Conservation (phyloP, 2,797 vertebrate species). For the Mastacembelus armatus region DNA sequence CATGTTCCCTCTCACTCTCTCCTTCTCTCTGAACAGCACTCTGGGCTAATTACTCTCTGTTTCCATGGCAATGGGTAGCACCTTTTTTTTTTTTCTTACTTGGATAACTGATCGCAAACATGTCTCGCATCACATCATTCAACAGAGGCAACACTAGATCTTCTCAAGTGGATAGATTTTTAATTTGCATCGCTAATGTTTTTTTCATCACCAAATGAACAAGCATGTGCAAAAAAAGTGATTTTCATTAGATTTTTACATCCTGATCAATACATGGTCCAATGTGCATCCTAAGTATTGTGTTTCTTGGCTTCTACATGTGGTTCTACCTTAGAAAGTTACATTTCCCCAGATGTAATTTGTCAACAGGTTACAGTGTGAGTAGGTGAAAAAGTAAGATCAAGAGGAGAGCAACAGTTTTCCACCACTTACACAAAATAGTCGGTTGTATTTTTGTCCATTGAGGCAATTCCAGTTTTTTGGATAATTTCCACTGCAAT, state of each 20-base stretch:
- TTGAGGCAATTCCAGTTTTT: too few species aligned
- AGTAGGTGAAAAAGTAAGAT: too few species aligned
- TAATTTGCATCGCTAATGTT: background rate
- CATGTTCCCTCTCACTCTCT: slow-evolving; percentile 47
- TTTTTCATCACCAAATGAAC: background rate
- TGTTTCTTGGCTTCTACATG: background rate
- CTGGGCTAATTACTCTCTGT: slow-evolving; percentile 75
- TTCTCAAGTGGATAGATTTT: slow-evolving; percentile 16
- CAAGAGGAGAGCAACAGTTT: too few species aligned
- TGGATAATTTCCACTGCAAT: too few species aligned
- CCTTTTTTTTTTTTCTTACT: slow-evolving; percentile 56
- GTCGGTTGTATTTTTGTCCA: too few species aligned
- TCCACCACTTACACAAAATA: too few species aligned
- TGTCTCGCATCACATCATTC: slow-evolving; percentile 18
- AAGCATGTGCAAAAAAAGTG: background rate
- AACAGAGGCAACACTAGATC: slow-evolving; percentile 12
- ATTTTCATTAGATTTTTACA: background rate
- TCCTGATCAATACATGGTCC: background rate
- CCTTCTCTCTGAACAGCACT: slow-evolving; percentile 61
- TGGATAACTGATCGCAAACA: slow-evolving; percentile 54
- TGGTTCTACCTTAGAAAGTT: too few species aligned
- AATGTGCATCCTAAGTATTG: background rate
- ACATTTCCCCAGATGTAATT: too few species aligned
- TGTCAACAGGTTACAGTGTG: too few species aligned
- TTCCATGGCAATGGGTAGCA: slow-evolving; percentile 72